phyloP scores from a whole-genome alignment of 37 sponge, comb jelly and placozoan species.

The Mnemiopsis leidyi region DNA sequence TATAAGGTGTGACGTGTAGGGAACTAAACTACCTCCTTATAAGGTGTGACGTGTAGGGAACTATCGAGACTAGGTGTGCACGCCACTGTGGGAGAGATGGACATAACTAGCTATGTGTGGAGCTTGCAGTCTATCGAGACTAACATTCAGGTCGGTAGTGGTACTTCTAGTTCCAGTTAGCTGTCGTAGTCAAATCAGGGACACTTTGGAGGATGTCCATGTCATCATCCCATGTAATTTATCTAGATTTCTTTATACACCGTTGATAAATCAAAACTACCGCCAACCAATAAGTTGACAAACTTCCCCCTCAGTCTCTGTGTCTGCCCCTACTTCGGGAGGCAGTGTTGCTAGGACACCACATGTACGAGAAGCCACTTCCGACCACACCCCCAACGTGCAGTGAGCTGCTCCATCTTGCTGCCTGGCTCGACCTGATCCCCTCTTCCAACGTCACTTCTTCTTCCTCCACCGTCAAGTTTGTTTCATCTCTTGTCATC shows the following conservation, averaged over 20 bases:
- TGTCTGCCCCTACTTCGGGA: conserved; percentile 34
- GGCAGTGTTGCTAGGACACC: conserved; percentile 36
- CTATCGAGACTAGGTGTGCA: background rate
- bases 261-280: too few relatives aligned
- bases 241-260: too few relatives aligned
- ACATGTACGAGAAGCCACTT: conserved; percentile 52
- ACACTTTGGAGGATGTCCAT: too few relatives aligned
- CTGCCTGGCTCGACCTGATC: conserved; percentile 4
- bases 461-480: background rate
- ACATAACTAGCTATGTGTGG: conserved; percentile 59
- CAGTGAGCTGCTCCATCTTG: background rate
- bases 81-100: conserved; percentile 54
- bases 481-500: background rate
- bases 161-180: too few relatives aligned
- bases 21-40: background rate
- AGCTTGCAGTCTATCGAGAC: conserved; percentile 38
- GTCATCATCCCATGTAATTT: too few relatives aligned
- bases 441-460: conserved; percentile 5
- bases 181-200: too few relatives aligned
- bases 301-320: conserved; percentile 12
- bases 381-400: background rate
- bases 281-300: too few relatives aligned
- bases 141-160: conserved; percentile 36
- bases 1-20: too few relatives aligned
- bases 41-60: conserved; percentile 1